Base-by-base conservation (phyloP, 1,140 invertebrate species). In the Drosophila azteca region DNA sequence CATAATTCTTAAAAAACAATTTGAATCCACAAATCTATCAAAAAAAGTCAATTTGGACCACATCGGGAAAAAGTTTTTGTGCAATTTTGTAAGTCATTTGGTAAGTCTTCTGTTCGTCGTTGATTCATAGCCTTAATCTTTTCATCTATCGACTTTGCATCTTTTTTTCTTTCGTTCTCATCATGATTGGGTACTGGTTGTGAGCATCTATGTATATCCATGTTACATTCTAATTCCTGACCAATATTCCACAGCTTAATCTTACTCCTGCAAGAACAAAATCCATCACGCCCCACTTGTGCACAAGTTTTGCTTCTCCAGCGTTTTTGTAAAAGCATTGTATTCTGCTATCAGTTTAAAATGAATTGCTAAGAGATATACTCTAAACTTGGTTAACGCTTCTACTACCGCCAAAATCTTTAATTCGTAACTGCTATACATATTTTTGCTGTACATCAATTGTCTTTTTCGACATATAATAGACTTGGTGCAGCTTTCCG, bases 381-480 rank as follows among this genome's bases (percentile, higher is more conserved):
- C 71, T 26, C 75, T n/a, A n/a, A n/a, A n/a, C n/a, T 85, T 83
- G 26, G 67, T 63, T 7, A 90, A 35, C 9, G 69, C 73, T 45
- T 77, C 93, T 89, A 93, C 92, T 73, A 94, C 81, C 0, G 87
- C 87, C 13, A 90, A 57, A 1, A 94, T 90, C 65, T 92, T 91
- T 2, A 92, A 31, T 53, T 92, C 89, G 64, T 91, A 92, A 15
- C 82, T 91, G 8, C 74, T 74, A 55, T 90, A 92, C 15, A 75
- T 79, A 92, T 17, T 77, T 79, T 7, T 53, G 58, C 69, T 92
- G 90, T 6, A 77, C 57, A 9, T 88, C 67, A 7, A 60, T 64
- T 6, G 90, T 91, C 35, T 63, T 72, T 73, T 93, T 93, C 90
- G 79, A 92, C 90, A 6, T 87, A 62, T 79, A 81, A 68, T 91